Conservation (phyloP, 2,888 invertebrate species). For the Phlogophora meticulosa region DNA sequence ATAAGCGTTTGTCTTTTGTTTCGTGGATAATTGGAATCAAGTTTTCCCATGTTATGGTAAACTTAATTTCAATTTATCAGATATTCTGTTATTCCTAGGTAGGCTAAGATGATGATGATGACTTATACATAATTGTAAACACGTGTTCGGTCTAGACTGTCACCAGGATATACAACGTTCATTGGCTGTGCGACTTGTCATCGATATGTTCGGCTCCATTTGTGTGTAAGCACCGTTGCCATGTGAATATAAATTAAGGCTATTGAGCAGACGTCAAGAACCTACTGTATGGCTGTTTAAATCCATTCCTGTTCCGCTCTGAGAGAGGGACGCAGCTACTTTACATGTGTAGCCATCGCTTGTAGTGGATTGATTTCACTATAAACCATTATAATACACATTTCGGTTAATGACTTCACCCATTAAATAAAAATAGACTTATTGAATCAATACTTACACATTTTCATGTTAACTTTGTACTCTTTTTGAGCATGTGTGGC, state of each 20-base stretch:
- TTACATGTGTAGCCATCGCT: constrained; percentile 42
- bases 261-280: constrained; percentile 73
- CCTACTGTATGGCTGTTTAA: constrained; percentile 62
- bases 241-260: constrained; percentile 82
- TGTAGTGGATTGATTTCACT: constrained; percentile 50
- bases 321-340: constrained; percentile 56
- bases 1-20: constrained; percentile 81
- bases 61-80: constrained; percentile 49
- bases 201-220: constrained; percentile 79
- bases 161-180: constrained; percentile 46
- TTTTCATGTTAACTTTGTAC: constrained; percentile 44
- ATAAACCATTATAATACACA: constrained; percentile 41
- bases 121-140: constrained; percentile 19
- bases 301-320: constrained; percentile 65
- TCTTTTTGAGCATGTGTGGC: constrained; percentile 54
- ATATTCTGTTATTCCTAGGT: constrained; percentile 24
- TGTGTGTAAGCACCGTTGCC: constrained; percentile 71
- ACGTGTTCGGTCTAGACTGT: constrained; percentile 38
- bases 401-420: constrained; percentile 49
- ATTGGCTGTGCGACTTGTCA: constrained; percentile 73
- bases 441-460: constrained; percentile 48
- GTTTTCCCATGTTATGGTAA: constrained; percentile 32
- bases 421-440: constrained; percentile 50
- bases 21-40: constrained; percentile 30
- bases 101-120: constrained; percentile 3